A percentile compares a stretch with the other conserved stretches of the same genome.
These are phyloP conservation scores for Chromis chromis DNA, from an alignment of 2,797 vertebrate genomes.

Conservation along the genomic window DNA sequence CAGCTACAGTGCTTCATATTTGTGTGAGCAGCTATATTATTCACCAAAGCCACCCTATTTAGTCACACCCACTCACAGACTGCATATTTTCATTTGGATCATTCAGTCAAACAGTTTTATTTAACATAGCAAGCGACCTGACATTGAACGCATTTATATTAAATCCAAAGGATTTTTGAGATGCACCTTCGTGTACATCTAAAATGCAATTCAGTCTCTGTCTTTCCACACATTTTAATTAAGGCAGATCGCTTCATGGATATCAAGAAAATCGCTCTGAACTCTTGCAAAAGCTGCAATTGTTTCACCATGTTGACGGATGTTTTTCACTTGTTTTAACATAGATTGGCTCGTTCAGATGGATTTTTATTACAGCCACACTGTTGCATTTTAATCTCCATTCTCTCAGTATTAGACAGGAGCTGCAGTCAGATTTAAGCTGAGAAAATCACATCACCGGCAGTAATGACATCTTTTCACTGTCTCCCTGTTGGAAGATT, in stretches of 20 bases:
- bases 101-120: conserved; percentile 49
- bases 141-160: background rate
- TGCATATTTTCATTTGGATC: background rate
- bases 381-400: background rate
- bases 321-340: background rate
- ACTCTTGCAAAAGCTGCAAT: background rate
- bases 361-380: background rate
- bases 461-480: conserved; percentile 12
- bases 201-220: conserved; percentile 1
- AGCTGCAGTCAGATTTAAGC: background rate
- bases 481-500: conserved; percentile 36
- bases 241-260: background rate
- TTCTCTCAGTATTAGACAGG: background rate
- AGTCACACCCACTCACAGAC: conserved; percentile 2
- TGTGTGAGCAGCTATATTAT: conserved; percentile 29
- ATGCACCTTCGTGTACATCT: background rate
- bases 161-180: background rate
- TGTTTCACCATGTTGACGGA: background rate
- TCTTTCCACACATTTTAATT: background rate
- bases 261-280: background rate
- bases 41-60: conserved; percentile 12
- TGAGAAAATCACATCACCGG: background rate
- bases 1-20: conserved; percentile 24
- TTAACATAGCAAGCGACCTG: conserved; percentile 15
- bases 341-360: conserved; percentile 11